Evolutionary conservation across 2,113 vertebrate species (phyloP).

Genomic region (Corythoichthys intestinalis): DNA sequence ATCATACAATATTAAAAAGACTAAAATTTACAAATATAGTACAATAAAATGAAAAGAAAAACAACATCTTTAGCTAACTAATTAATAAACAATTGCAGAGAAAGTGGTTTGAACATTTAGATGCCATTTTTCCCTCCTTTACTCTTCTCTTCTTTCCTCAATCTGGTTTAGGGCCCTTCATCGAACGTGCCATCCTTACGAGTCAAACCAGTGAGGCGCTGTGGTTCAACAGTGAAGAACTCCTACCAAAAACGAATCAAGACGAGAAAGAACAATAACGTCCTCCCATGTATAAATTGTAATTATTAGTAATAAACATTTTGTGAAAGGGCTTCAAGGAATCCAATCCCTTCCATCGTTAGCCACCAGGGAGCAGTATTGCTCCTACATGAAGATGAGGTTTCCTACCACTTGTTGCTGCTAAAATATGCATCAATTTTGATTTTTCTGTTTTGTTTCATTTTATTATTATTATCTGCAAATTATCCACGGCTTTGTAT

Average conservation of each 20-base stretch:
- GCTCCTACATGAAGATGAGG: neutral
- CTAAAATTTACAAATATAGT: too few species aligned
- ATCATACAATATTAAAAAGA: too few species aligned
- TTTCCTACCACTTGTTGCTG: neutral
- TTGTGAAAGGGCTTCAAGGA: neutral
- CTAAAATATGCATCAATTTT: too few species aligned
- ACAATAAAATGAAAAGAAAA: too few species aligned
- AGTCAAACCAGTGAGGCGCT: conserved; percentile 84
- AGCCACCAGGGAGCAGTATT: neutral
- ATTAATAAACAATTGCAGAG: too few species aligned
- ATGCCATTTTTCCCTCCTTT: neutral
- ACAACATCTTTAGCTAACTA: too few species aligned
- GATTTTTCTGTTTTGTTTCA: too few species aligned
- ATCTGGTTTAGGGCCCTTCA: conserved; percentile 74
- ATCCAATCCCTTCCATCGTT: neutral
- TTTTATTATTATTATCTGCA: too few species aligned
- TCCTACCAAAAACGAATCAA: conserved; percentile 60
- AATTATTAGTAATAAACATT: conserved; percentile 6
- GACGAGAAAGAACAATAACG: conserved; percentile 12
- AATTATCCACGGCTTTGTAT: too few species aligned
- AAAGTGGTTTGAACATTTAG: neutral
- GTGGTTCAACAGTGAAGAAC: conserved; percentile 65
- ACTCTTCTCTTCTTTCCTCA: neutral
- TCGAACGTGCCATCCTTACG: conserved; percentile 72
- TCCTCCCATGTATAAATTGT: neutral